Evolutionary conservation across 2,888 invertebrate species (phyloP), one percentile per base, ranked within the genome.

Genomic region (Lissonota sp.): DNA sequence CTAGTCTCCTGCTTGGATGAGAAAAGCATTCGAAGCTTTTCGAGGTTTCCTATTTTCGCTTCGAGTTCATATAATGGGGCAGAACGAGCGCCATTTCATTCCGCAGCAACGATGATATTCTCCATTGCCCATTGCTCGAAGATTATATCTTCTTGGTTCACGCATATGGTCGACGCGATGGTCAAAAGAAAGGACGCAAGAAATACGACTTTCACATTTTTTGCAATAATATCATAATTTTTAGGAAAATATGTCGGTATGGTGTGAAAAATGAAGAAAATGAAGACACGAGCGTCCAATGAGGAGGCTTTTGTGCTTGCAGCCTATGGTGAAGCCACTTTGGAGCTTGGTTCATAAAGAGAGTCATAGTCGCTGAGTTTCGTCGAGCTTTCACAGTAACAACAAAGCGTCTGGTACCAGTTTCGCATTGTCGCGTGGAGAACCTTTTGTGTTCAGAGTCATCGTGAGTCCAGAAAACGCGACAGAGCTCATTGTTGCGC

Each of bases 381-480:
- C 51, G 73, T 73, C 63, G 73, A 64, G 70, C 72, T 67, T 60
- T 42, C 64, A 53, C 51, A 39, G 58, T 60, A 55, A 78, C 66
- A 70, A 78, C 76, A 80, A 78, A 78, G 77, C 77, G 53, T 63
- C 16, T 42, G 26, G 55, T 71, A 51, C 64, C 70, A 70, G 53
- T 80, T 76, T 80, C 76, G 44, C 58, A 63, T 51, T 58, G 53
- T 53, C 53, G 14, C 12, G 53, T 49, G 49, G n/a, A 73, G 46
- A 26, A 26, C 26, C 81, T 77, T 81, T 26, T 26, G 26, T 81
- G 81, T 81, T 81, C 70, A 37, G 64, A 77, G 73, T 77, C 73
- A 81, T 77, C 77, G 40, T 70, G 60, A 64, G 77, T 73, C 73
- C 73, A 46, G 49, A 66, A 69, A 64, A 77, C 51, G 44, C 57